Conservation (phyloP, 1,140 invertebrate genomes). For the Piezodorus guildinii region DNA sequence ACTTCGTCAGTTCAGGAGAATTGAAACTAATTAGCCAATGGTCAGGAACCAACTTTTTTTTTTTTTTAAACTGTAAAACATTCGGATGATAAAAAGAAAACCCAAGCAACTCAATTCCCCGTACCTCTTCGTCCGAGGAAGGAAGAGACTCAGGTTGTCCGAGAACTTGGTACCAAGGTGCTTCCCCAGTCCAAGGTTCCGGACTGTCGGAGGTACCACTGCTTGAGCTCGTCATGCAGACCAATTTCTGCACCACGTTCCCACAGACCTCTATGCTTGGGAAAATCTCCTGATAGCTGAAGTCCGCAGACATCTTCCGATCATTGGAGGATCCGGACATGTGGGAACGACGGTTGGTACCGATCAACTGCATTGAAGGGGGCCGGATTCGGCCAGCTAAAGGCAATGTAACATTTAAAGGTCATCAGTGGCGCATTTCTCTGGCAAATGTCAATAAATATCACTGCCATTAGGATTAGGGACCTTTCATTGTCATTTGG, state of each 20-base stretch:
- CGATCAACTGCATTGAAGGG: neutral
- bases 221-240: slow-evolving; percentile 17
- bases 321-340: neutral
- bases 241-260: slow-evolving; percentile 23
- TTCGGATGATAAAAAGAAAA: no score
- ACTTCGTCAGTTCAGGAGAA: no score
- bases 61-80: no score
- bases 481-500: no score
- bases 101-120: no score
- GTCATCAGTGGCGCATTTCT: slow-evolving; percentile 21
- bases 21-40: no score
- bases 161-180: slow-evolving; percentile 21
- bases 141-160: neutral
- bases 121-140: neutral
- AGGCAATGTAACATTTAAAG: slow-evolving; percentile 26
- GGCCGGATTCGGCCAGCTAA: neutral
- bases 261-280: slow-evolving; percentile 22
- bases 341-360: neutral
- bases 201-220: slow-evolving; percentile 5
- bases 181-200: slow-evolving; percentile 17
- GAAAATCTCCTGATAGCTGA: neutral
- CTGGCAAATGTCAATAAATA: neutral
- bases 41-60: no score
- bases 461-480: neutral
- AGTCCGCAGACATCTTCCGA: neutral